Evolutionary conservation across 2,113 vertebrate species (phyloP), one percentile per base, ranked within the genome.

Genomic region (Ranitomeya variabilis): DNA sequence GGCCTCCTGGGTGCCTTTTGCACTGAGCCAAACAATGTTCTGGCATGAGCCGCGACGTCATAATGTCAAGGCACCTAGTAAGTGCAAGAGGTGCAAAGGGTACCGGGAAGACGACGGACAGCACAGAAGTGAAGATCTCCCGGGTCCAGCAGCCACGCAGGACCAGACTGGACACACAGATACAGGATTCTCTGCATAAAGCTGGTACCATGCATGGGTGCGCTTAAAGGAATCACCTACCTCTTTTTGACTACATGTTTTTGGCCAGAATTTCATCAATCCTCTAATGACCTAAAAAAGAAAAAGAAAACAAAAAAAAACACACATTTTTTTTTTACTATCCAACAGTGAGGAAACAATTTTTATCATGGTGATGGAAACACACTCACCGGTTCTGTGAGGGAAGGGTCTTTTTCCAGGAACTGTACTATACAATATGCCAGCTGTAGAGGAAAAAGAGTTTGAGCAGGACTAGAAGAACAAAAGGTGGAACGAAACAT

Each of bases 381-480:
- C 86, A 90, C 90, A 97, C 93, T 96, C 94, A 99, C 98, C 85
- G 98, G 97, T 95, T 99, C 98, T 95, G 98, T 99, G 95, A 99
- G 97, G 90, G 97, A 96, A 89, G 98, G 98, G 92, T 99, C 98
- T 95, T 99, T 99, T 96, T 99, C 98, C 95, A 99, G 95, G 95
- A 99, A 99, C 93, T 99, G 98, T 96, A 99, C 98, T 98, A 99
- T 99, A 95, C 98, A 99, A 96, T 99, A 99, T 0, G 98, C 98
- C 97, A 99, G 94, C 98, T 99, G 89, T 78, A 87, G 89, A 86
- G 78, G 67, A 89, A 88, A 51, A 80, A 3, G 1, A 66, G 19
- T n/a, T 4, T 66, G 7, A 15, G 4, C 26, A 54, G 12, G 8
- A 78, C 0, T 54, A n/a, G 8, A 19, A 0, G 85, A 81, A 37